Conservation (phyloP, 2,797 vertebrate genomes). For the Trachops cirrhosus region DNA sequence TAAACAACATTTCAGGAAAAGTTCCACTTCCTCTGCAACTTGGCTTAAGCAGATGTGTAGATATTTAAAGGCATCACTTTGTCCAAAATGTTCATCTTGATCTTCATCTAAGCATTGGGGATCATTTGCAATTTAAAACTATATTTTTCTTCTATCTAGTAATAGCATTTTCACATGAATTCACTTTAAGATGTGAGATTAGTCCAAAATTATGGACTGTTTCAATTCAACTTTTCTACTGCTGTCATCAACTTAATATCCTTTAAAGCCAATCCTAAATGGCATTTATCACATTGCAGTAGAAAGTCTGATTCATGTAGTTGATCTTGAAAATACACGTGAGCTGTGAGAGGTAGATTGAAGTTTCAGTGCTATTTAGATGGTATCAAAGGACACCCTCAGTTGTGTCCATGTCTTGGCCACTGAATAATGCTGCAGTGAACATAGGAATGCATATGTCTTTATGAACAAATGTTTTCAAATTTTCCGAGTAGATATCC, state of each 20-base stretch:
- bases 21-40: background rate
- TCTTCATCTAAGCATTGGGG: background rate
- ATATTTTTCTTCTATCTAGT: background rate
- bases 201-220: background rate
- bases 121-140: conserved; percentile 1
- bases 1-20: conserved; percentile 6
- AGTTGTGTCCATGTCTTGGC: background rate
- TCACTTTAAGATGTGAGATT: background rate
- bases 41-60: background rate
- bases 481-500: background rate
- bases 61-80: conserved; percentile 4
- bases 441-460: background rate
- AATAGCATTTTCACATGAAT: conserved; percentile 25
- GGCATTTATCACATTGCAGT: background rate
- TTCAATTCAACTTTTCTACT: background rate
- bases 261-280: conserved; percentile 9
- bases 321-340: background rate
- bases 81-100: background rate
- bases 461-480: background rate
- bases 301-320: background rate
- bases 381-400: background rate
- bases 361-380: background rate
- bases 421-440: background rate
- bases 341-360: background rate
- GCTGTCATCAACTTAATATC: background rate